Percentiles rank a stretch among this genome's conserved stretches.
Conservation (phyloP, 1,140 invertebrate genomes). For the Anastrepha ludens region DNA sequence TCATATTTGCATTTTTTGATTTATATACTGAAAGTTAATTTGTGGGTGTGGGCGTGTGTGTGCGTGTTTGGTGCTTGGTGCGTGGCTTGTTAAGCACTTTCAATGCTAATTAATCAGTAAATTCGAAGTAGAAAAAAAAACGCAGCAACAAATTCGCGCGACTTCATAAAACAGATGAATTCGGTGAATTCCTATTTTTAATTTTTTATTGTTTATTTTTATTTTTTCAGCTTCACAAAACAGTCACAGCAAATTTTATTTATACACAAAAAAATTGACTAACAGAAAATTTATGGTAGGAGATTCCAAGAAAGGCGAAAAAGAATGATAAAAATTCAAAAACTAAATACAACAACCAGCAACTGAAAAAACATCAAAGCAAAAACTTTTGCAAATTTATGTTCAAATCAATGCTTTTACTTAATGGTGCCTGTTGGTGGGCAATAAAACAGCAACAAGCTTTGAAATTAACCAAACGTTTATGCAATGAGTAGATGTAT, state of each 20-base stretch:
- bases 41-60: background rate
- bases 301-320: constrained; percentile 6
- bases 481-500: too few species aligned
- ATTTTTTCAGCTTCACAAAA: background rate
- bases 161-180: constrained; percentile 15
- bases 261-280: background rate
- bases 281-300: constrained; percentile 11
- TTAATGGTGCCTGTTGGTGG: background rate
- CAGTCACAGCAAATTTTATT: constrained; percentile 1
- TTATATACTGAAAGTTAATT: background rate
- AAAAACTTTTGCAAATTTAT: constrained; percentile 25
- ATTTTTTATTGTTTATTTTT: background rate
- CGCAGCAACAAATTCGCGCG: background rate
- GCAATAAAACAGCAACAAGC: background rate
- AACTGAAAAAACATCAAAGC: constrained; percentile 20
- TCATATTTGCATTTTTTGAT: constrained; percentile 7
- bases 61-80: too few species aligned
- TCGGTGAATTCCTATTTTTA: constrained; percentile 13
- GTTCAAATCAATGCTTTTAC: constrained; percentile 21
- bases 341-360: background rate
- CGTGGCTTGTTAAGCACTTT: background rate
- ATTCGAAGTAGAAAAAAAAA: background rate
- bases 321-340: constrained; percentile 5
- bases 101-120: constrained; percentile 29
- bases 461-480: constrained; percentile 10